Evolutionary conservation across 1,140 invertebrate species (phyloP), one percentile per base, ranked within the genome.

Genomic region (Physella acuta): DNA sequence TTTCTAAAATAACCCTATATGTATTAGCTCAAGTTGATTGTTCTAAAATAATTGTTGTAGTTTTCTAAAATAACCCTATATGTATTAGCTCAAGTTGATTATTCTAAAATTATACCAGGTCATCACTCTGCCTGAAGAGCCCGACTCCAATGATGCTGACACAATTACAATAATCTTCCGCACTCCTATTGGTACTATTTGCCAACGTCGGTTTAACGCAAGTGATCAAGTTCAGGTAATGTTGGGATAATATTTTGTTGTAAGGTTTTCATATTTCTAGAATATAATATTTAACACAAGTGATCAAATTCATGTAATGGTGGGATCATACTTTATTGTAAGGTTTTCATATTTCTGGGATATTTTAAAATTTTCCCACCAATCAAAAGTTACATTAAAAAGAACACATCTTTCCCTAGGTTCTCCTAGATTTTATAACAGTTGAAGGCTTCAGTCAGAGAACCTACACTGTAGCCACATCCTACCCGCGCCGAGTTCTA

Each of bases 51-150:
- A n/a, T n/a, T n/a, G n/a, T n/a, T n/a, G n/a, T n/a, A n/a, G n/a
- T n/a, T n/a, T n/a, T n/a, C n/a, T n/a, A n/a, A n/a, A n/a, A n/a
- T n/a, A n/a, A n/a, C n/a, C n/a, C n/a, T n/a, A n/a, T n/a, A n/a
- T n/a, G n/a, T n/a, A n/a, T n/a, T n/a, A n/a, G n/a, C n/a, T n/a
- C n/a, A n/a, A n/a, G n/a, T n/a, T n/a, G n/a, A n/a, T n/a, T n/a
- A n/a, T n/a, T n/a, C n/a, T n/a, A n/a, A n/a, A n/a, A n/a, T n/a
- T n/a, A n/a, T n/a, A n/a, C n/a, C 39, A 76, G 73, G 62, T 73
- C n/a, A 74, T 74, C 24, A 49, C 52, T 11, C 61, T 78, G 1
- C 75, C 75, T n/a, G 68, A 71, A 24, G 76, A 78, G 36, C 76
- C 76, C 31, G 67, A 63, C 4, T 39, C 65, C 16, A 49, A 56